Conservation (phyloP, 2,797 vertebrate genomes). For the Gymnoscopelus braueri region DNA sequence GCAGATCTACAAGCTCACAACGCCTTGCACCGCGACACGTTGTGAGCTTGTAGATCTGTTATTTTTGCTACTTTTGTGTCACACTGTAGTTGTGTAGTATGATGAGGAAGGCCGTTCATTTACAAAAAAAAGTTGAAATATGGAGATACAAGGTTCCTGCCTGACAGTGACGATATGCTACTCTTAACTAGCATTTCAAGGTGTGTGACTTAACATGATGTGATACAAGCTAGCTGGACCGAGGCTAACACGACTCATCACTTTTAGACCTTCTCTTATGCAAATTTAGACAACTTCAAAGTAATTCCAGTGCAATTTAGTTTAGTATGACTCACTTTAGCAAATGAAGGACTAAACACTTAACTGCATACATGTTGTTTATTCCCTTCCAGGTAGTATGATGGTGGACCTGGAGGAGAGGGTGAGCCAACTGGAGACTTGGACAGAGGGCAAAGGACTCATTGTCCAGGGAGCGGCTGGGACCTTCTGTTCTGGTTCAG, state of each 20-base stretch:
- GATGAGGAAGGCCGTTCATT: too few species aligned
- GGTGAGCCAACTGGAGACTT: conserved; percentile 89
- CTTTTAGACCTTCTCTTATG: not conserved
- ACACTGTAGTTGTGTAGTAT: too few species aligned
- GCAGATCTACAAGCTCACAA: too few species aligned
- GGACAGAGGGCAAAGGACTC: conserved; percentile 93
- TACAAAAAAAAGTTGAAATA: too few species aligned
- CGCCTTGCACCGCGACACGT: too few species aligned
- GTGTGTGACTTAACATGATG: too few species aligned
- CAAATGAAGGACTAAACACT: not conserved
- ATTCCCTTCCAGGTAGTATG: conserved; percentile 87
- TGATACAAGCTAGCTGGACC: too few species aligned
- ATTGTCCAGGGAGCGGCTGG: conserved; percentile 88
- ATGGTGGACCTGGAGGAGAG: conserved; percentile 91
- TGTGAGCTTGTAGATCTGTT: too few species aligned
- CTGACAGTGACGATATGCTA: too few species aligned
- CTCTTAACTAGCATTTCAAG: too few species aligned
- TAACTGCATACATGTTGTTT: not conserved
- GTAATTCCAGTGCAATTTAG: not conserved
- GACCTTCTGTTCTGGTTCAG: conserved; percentile 95
- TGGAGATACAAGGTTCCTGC: too few species aligned
- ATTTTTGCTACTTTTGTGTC: too few species aligned
- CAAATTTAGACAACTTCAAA: not conserved
- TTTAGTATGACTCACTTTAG: not conserved
- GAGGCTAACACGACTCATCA: not conserved